A percentile compares a stretch with the other conserved stretches of the same genome.
Evolutionary conservation across 2,888 invertebrate genomes (phyloP).

Genomic region (Conchocele bisecta): DNA sequence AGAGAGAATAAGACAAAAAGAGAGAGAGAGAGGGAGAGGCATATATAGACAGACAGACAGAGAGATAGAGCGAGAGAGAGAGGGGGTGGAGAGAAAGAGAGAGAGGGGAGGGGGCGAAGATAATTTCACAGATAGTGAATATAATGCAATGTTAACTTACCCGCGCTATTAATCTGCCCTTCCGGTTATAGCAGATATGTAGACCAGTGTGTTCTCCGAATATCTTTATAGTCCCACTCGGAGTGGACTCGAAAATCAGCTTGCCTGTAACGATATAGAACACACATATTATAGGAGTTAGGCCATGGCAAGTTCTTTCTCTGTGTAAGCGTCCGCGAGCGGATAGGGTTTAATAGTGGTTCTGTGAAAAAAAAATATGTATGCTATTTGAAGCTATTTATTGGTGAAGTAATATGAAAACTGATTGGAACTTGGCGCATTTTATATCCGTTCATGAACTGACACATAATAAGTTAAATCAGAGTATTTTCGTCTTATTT

Average conservation of each 20-base stretch:
- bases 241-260: constrained; percentile 40
- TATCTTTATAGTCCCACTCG: constrained; percentile 33
- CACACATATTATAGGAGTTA: not conserved
- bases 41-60: not conserved
- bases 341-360: not conserved
- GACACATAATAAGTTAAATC: too few relatives aligned
- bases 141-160: too few relatives aligned
- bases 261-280: constrained; percentile 24
- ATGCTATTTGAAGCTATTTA: too few relatives aligned
- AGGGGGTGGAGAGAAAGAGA: not conserved
- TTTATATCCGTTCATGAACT: too few relatives aligned
- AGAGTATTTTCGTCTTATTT: too few relatives aligned
- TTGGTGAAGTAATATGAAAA: too few relatives aligned
- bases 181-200: constrained; percentile 33
- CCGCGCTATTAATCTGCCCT: constrained; percentile 35
- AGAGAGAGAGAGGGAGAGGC: constrained; percentile 1
- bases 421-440: too few relatives aligned
- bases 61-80: too few relatives aligned
- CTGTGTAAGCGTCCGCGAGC: not conserved
- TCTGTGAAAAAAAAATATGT: not conserved
- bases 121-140: too few relatives aligned
- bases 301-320: too few relatives aligned
- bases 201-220: constrained; percentile 30
- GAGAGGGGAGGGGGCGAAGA: not conserved
- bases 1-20: not conserved